phyloP scores from a whole-genome alignment of 2,888 invertebrate genomes.

The Drosophila melanosoma region DNA sequence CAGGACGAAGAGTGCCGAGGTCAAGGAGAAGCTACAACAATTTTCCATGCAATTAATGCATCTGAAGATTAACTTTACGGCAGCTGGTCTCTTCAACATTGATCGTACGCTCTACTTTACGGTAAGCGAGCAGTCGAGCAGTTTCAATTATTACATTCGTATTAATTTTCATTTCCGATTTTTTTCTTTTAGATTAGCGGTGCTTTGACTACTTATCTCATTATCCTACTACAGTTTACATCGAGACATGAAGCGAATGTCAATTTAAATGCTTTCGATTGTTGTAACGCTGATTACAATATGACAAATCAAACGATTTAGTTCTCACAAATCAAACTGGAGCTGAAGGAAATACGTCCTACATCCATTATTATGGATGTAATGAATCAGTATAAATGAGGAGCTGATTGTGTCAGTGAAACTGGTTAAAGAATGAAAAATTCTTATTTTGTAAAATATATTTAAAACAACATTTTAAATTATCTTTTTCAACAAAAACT shows the following conservation, averaged over 20 bases:
- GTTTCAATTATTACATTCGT: not conserved
- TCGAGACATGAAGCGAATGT: constrained; percentile 62
- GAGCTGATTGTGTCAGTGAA: constrained; percentile 8
- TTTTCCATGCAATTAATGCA: constrained; percentile 85
- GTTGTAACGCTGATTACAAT: constrained; percentile 40
- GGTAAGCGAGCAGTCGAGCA: constrained; percentile 63
- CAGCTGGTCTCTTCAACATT: constrained; percentile 85
- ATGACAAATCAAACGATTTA: constrained; percentile 53
- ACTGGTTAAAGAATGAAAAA: not conserved
- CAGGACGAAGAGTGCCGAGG: constrained; percentile 78
- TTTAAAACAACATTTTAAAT: not conserved
- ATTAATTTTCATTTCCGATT: not conserved
- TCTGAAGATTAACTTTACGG: constrained; percentile 84
- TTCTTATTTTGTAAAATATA: not conserved
- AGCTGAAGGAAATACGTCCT: not conserved
- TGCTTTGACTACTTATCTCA: constrained; percentile 84
- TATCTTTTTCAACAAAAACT: not conserved
- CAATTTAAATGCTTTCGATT: constrained; percentile 23
- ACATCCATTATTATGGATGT: not conserved
- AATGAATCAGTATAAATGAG: constrained; percentile 6
- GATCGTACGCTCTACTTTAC: constrained; percentile 85
- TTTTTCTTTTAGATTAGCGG: constrained; percentile 82
- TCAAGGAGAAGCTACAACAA: constrained; percentile 82
- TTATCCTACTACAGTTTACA: constrained; percentile 84
- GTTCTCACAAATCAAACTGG: not conserved